Conservation (phyloP, 2,888 invertebrate genomes). For the Dyspetes luteomarginatus region DNA sequence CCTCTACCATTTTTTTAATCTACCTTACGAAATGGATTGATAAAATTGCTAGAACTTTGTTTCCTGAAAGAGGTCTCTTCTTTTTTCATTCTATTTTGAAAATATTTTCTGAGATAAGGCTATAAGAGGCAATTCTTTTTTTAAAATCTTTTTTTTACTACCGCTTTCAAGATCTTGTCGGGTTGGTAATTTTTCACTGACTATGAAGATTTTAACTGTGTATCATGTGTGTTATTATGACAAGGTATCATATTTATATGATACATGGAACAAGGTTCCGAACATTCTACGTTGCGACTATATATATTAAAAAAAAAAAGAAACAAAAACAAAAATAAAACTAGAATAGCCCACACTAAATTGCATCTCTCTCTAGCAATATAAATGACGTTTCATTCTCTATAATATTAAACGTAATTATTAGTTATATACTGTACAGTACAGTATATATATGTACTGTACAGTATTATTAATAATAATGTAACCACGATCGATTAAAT, state of each 20-base stretch:
- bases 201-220: background rate
- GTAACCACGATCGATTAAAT: slow-evolving; percentile 37
- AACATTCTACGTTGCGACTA: slow-evolving; percentile 55
- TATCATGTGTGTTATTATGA: slow-evolving; percentile 5
- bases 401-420: slow-evolving; percentile 39
- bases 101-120: too few species aligned
- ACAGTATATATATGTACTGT: background rate
- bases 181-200: background rate
- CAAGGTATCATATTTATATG: slow-evolving; percentile 18
- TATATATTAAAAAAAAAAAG: slow-evolving; percentile 1
- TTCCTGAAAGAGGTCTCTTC: too few species aligned
- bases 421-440: background rate
- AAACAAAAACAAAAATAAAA: too few species aligned
- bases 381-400: slow-evolving; percentile 47
- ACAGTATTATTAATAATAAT: background rate
- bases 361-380: slow-evolving; percentile 55
- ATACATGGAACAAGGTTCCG: slow-evolving; percentile 43
- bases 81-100: too few species aligned
- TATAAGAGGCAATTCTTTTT: too few species aligned
- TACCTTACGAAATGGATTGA: too few species aligned
- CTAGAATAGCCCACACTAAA: slow-evolving; percentile 44
- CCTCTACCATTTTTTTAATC: too few species aligned
- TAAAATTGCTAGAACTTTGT: too few species aligned
- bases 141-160: too few species aligned
- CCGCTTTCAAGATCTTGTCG: too few species aligned